Percentiles rank a stretch among this genome's conserved stretches.
Evolutionary conservation across 2,113 vertebrate species (phyloP).

Genomic region (Pungitius pungitius): DNA sequence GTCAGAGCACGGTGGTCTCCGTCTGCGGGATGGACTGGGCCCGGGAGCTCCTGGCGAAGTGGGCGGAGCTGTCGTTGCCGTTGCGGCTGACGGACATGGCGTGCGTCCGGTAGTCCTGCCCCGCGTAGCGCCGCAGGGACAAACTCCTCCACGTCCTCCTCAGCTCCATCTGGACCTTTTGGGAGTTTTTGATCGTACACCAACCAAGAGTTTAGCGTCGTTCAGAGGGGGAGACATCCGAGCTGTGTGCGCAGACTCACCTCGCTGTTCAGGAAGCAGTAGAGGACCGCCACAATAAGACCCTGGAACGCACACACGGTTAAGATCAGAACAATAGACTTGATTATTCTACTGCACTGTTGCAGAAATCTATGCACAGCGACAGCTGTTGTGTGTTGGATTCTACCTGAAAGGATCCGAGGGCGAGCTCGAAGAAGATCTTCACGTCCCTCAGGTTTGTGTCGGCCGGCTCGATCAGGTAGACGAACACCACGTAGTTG

Average conservation of each 20-base stretch:
- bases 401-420: slow-evolving; percentile 95
- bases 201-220: neutral
- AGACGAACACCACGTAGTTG: slow-evolving; percentile 90
- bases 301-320: slow-evolving; percentile 79
- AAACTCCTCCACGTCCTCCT: slow-evolving; percentile 86
- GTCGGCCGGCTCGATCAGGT: slow-evolving; percentile 73
- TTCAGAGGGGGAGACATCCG: neutral
- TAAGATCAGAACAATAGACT: too few species aligned
- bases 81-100: slow-evolving; percentile 81
- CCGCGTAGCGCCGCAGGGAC: slow-evolving; percentile 77
- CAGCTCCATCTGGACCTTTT: slow-evolving; percentile 89
- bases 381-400: too few species aligned
- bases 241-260: slow-evolving; percentile 72
- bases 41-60: slow-evolving; percentile 79
- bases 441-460: slow-evolving; percentile 79
- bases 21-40: slow-evolving; percentile 91
- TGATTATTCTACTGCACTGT: too few species aligned
- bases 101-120: slow-evolving; percentile 79
- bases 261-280: slow-evolving; percentile 93
- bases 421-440: slow-evolving; percentile 90
- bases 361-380: too few species aligned
- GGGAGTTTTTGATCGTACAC: neutral
- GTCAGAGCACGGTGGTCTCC: slow-evolving; percentile 87
- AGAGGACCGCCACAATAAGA: slow-evolving; percentile 88
- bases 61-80: slow-evolving; percentile 79